These are phyloP conservation scores for Meteorus colon DNA, from an alignment of 2,888 invertebrate genomes.

Conservation along the genomic window DNA sequence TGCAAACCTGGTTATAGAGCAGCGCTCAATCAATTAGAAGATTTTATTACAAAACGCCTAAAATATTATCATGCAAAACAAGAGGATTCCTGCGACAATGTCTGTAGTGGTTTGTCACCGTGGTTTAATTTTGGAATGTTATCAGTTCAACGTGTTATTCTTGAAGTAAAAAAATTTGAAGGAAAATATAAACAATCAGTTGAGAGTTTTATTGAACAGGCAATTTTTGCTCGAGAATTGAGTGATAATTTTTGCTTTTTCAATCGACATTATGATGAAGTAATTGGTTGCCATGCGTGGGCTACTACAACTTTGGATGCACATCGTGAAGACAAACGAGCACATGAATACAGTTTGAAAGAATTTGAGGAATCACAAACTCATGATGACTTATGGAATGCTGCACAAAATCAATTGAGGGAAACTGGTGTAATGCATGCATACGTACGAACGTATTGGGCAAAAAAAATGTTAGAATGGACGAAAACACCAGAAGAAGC, in stretches of 20 bases:
- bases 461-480: constrained; percentile 96
- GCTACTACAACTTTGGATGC: constrained; percentile 84
- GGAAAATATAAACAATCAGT: constrained; percentile 80
- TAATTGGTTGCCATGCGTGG: constrained; percentile 87
- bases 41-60: constrained; percentile 82
- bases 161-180: constrained; percentile 81
- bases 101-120: constrained; percentile 88
- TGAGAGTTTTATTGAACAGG: constrained; percentile 88
- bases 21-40: constrained; percentile 80
- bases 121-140: constrained; percentile 95
- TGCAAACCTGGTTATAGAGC: constrained; percentile 84
- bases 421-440: constrained; percentile 94
- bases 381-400: constrained; percentile 93
- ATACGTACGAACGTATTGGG: constrained; percentile 96
- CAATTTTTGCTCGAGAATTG: constrained; percentile 87
- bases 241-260: constrained; percentile 94
- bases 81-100: constrained; percentile 86
- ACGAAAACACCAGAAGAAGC: constrained; percentile 86
- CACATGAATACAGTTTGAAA: constrained; percentile 81
- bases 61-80: constrained; percentile 81
- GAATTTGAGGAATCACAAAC: constrained; percentile 84
- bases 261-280: constrained; percentile 87
- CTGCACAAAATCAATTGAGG: constrained; percentile 87
- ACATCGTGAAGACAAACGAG: constrained; percentile 87
- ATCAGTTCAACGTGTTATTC: constrained; percentile 86